phyloP scores from a whole-genome alignment of 2,888 invertebrate genomes.

The Corbicula japonica region DNA sequence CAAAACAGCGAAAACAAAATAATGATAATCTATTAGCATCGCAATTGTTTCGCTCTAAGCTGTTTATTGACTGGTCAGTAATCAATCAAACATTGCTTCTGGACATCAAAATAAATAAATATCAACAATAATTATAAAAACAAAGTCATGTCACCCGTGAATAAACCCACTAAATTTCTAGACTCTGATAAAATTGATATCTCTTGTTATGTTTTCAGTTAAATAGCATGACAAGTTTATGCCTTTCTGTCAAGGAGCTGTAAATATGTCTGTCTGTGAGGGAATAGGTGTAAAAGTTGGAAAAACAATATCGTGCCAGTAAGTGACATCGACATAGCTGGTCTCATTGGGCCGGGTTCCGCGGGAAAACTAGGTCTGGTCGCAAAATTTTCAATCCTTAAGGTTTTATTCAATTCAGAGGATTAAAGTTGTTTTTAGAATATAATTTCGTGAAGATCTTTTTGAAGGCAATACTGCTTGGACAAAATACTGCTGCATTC shows the following conservation, averaged over 20 bases:
- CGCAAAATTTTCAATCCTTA: too few relatives aligned
- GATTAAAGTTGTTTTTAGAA: too few relatives aligned
- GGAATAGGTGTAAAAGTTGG: constrained; percentile 22
- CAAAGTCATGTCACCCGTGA: constrained; percentile 48
- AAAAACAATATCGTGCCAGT: constrained; percentile 57
- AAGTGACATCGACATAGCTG: not conserved
- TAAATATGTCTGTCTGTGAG: constrained; percentile 34
- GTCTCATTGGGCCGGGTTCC: too few relatives aligned
- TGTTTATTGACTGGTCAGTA: constrained; percentile 41
- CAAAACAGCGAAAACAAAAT: too few relatives aligned
- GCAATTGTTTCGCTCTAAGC: too few relatives aligned
- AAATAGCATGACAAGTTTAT: constrained; percentile 36
- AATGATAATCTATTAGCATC: too few relatives aligned
- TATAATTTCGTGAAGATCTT: too few relatives aligned
- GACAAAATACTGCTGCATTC: too few relatives aligned
- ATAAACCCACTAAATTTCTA: constrained; percentile 34
- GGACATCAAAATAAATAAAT: constrained; percentile 49
- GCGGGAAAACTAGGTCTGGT: too few relatives aligned
- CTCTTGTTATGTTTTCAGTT: not conserved
- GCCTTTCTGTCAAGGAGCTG: constrained; percentile 16
- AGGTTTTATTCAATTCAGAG: too few relatives aligned
- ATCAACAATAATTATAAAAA: constrained; percentile 51
- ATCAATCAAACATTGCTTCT: constrained; percentile 46
- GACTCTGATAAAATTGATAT: constrained; percentile 22
- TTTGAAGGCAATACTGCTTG: too few relatives aligned